Percentiles rank a stretch among this genome's conserved stretches.
Conservation (phyloP, 2,888 invertebrate species). For the Perdita meconis region DNA sequence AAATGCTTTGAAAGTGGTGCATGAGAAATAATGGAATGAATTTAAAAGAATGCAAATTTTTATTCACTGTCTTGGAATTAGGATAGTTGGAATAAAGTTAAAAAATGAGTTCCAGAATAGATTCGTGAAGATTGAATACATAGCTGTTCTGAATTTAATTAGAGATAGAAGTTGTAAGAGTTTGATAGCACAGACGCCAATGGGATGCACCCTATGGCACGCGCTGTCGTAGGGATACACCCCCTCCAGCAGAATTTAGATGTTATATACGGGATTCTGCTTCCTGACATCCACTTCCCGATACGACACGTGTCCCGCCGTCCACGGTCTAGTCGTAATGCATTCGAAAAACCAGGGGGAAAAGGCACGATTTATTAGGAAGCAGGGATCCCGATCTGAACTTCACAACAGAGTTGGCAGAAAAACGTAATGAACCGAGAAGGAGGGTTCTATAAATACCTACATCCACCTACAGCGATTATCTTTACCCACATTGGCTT, state of each 20-base stretch:
- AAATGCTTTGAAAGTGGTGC: no score
- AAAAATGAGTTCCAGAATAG: no score
- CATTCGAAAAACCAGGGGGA: conserved; percentile 47
- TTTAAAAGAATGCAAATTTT: no score
- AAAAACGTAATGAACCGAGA: conserved; percentile 39
- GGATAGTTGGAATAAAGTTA: no score
- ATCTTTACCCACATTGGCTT: background rate
- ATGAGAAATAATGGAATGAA: no score
- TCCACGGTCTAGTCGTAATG: conserved; percentile 56
- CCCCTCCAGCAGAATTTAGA: conserved; percentile 68
- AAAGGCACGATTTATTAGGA: conserved; percentile 64
- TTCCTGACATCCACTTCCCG: conserved; percentile 68
- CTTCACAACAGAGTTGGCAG: conserved; percentile 29
- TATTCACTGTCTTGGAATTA: no score
- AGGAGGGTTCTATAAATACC: conserved; percentile 43
- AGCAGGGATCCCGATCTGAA: conserved; percentile 45
- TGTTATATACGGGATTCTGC: conserved; percentile 65
- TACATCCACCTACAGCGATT: background rate
- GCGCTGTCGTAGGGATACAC: conserved; percentile 66
- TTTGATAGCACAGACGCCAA: conserved; percentile 46
- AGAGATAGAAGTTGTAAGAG: background rate
- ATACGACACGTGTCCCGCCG: conserved; percentile 73
- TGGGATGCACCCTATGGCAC: conserved; percentile 69
- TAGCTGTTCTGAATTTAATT: background rate
- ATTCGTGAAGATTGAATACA: no score